A percentile compares a stretch with the other conserved stretches of the same genome.
Conservation (phyloP, 2,113 vertebrate species). For the Brachypodius melanocephalos region DNA sequence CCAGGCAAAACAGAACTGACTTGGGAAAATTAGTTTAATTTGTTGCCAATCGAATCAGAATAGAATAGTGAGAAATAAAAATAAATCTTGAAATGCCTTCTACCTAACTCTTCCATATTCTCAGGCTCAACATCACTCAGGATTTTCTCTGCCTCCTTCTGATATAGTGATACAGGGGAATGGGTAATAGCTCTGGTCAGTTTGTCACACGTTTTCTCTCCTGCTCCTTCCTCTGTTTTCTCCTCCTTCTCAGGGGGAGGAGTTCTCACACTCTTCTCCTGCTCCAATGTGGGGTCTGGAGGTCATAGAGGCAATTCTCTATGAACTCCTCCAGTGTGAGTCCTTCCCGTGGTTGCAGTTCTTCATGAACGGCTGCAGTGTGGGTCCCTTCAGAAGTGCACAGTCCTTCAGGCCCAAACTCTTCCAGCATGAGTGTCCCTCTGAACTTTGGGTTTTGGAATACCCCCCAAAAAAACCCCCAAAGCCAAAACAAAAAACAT, state of each 20-base stretch:
- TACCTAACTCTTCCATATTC: not conserved
- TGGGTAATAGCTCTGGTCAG: fast-evolving
- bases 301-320: not conserved
- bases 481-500: fast-evolving
- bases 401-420: not conserved
- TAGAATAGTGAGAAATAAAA: not conserved
- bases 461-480: not conserved
- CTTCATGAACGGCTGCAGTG: not conserved
- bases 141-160: not conserved
- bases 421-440: not conserved
- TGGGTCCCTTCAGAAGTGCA: not conserved
- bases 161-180: fast-evolving
- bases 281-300: not conserved
- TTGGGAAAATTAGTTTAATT: not conserved
- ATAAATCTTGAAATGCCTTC: not conserved
- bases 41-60: not conserved
- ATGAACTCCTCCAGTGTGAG: fast-evolving
- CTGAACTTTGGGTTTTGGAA: not conserved
- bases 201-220: fast-evolving
- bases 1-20: fast-evolving
- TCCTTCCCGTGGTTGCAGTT: not conserved
- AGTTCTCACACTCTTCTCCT: not conserved
- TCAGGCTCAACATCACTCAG: fast-evolving
- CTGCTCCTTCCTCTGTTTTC: not conserved
- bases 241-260: not conserved